Evolutionary conservation across 2,797 vertebrate genomes (phyloP), one percentile per base, ranked within the genome.

Genomic region (Brachyalestes nurse): DNA sequence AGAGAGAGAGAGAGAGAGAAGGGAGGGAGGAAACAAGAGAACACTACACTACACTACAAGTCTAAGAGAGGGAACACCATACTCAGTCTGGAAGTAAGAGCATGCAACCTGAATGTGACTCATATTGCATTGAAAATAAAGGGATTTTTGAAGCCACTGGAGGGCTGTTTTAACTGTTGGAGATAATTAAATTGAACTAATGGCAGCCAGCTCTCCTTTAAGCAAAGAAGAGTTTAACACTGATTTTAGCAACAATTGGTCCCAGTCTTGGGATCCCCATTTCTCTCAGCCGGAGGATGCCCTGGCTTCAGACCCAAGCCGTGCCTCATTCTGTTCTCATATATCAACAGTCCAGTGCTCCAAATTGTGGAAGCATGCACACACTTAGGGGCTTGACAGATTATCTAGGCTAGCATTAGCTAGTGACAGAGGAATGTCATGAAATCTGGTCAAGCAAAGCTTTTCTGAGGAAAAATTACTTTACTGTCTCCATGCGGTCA

Each of bases 311-410:
- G 61, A 58, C 67, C 49, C 55, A 78, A 64, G 53, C 69, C 51
- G 53, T 53, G 40, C 5, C 58, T 53, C 42, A 62, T 60, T 64
- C 77, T 72, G 45, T 62, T 2, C 58, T 72, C 58, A 61, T 92
- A 88, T 91, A 92, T 93, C 89, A 88, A 9, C 19, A 65, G 61
- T 81, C 87, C 85, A 84, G 85, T 49, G 87, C 86, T 88, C 92
- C 84, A 89, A 87, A 91, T 89, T 88, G 89, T 71, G 84, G 82
- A 79, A 58, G 38, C 62, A 42, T 42, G 38, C 34, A 16, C 62
- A 42, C 62, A 65, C 34, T 40, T 5, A 9, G 14, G 9, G 34
- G 62, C 34, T 40, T 65, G 34, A 60, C 23, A 55, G 69, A 28
- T 75, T 76, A 14, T 72, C 66, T 57, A 17, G 62, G 75, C 25